phyloP scores from a whole-genome alignment of 2,888 invertebrate species.

The Antitype chi region DNA sequence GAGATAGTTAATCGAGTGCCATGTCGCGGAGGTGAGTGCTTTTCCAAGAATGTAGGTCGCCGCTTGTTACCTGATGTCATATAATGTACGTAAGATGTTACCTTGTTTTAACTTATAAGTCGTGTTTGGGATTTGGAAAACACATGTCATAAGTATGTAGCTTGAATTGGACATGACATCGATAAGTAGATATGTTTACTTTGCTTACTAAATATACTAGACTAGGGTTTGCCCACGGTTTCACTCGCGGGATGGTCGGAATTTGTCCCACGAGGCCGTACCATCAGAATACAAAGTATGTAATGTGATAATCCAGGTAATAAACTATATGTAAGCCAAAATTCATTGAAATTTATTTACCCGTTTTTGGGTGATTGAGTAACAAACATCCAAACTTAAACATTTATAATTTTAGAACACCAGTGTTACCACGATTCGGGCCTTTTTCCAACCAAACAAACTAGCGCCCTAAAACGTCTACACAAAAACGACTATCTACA shows the following conservation, averaged over 20 bases:
- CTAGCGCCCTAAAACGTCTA: background rate
- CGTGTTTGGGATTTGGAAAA: background rate
- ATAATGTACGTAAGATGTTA: constrained; percentile 2
- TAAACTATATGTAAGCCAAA: too few species aligned
- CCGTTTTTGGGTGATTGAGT: too few species aligned
- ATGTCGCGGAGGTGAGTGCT: constrained; percentile 12
- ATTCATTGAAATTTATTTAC: too few species aligned
- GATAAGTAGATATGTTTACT: background rate
- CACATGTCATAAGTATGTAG: background rate
- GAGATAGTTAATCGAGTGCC: constrained; percentile 39
- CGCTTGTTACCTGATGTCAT: constrained; percentile 4
- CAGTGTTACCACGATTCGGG: too few species aligned
- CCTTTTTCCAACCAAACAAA: background rate
- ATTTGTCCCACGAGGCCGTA: too few species aligned
- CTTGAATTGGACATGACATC: background rate
- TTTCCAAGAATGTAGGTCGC: constrained; percentile 42
- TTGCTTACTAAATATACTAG: background rate
- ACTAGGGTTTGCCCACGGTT: too few species aligned
- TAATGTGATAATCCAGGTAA: too few species aligned
- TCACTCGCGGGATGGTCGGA: fast-evolving
- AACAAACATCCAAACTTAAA: too few species aligned
- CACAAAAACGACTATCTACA: background rate
- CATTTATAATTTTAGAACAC: too few species aligned
- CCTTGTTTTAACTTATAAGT: constrained; percentile 10
- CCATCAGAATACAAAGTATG: too few species aligned